phyloP scores from a whole-genome alignment of 2,888 invertebrate species.

The Cyclophora punctaria region DNA sequence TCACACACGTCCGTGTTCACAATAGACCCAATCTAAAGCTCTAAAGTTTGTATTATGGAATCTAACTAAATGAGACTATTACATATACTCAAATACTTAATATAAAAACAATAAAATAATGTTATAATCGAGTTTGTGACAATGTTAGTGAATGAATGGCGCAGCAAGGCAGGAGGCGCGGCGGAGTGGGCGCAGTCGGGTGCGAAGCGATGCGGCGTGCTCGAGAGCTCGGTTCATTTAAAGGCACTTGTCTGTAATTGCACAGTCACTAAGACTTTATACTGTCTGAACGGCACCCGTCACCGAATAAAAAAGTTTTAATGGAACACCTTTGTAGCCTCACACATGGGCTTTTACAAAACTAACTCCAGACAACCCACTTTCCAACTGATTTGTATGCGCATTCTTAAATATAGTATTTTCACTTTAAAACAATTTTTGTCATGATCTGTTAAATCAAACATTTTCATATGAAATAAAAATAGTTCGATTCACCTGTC shows the following conservation, averaged over 20 bases:
- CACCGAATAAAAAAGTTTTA: slow-evolving; percentile 69
- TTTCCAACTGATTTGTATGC: background rate
- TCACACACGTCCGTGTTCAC: too few species aligned
- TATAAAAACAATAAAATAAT: too few species aligned
- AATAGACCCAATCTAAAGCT: too few species aligned
- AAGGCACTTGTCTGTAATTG: slow-evolving; percentile 74
- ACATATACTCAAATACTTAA: too few species aligned
- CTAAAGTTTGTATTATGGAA: too few species aligned
- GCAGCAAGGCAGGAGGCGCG: slow-evolving; percentile 16
- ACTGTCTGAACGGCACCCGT: slow-evolving; percentile 51
- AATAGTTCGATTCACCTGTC: too few species aligned
- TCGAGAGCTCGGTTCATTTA: slow-evolving; percentile 73
- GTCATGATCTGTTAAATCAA: too few species aligned
- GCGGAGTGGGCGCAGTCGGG: slow-evolving; percentile 55
- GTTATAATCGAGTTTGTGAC: slow-evolving; percentile 26
- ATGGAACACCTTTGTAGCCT: slow-evolving; percentile 54
- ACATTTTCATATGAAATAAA: too few species aligned
- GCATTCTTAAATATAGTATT: too few species aligned
- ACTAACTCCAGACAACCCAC: slow-evolving; percentile 28
- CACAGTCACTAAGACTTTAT: slow-evolving; percentile 67
- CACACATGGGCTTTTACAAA: slow-evolving; percentile 26
- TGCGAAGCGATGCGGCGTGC: slow-evolving; percentile 69
- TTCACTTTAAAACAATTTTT: too few species aligned
- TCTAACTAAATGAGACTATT: too few species aligned
- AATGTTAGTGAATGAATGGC: slow-evolving; percentile 28